Conservation (phyloP, 2,888 invertebrate genomes). For the Glyphotaelius pellucidus region DNA sequence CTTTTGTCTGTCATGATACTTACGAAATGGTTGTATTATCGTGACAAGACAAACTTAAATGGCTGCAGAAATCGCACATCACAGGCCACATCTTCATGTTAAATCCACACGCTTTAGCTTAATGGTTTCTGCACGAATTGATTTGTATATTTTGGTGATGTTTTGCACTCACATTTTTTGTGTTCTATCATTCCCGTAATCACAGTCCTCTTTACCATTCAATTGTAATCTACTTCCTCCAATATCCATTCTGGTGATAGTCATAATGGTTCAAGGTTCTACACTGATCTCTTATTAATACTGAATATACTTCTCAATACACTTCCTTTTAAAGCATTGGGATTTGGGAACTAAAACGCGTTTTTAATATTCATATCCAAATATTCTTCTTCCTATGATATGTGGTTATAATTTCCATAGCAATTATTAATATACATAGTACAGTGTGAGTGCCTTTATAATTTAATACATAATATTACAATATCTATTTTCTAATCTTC, state of each 20-base stretch:
- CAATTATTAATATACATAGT: neutral
- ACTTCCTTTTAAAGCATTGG: conserved; percentile 12
- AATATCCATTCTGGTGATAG: neutral
- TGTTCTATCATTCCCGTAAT: neutral
- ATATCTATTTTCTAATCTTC: neutral
- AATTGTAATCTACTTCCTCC: neutral
- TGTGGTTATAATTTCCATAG: neutral
- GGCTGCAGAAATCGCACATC: conserved; percentile 42
- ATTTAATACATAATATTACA: conserved; percentile 2
- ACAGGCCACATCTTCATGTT: conserved; percentile 35
- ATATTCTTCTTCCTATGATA: conserved; percentile 2
- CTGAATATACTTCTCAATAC: neutral
- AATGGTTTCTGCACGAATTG: conserved; percentile 30
- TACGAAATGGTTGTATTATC: conserved; percentile 3
- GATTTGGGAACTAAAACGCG: conserved; percentile 14
- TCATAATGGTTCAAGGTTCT: neutral
- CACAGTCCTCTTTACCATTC: neutral
- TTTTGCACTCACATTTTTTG: neutral
- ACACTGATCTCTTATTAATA: neutral
- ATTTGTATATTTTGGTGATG: conserved; percentile 10
- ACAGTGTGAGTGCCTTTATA: neutral
- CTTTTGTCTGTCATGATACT: conserved; percentile 21
- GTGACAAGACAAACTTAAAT: conserved; percentile 33
- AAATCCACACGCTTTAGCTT: conserved; percentile 42
- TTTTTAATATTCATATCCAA: conserved; percentile 2